A percentile compares a stretch with the other conserved stretches of the same genome.
Evolutionary conservation across 2,113 vertebrate genomes (phyloP).

Genomic region (Sebastes fasciatus): DNA sequence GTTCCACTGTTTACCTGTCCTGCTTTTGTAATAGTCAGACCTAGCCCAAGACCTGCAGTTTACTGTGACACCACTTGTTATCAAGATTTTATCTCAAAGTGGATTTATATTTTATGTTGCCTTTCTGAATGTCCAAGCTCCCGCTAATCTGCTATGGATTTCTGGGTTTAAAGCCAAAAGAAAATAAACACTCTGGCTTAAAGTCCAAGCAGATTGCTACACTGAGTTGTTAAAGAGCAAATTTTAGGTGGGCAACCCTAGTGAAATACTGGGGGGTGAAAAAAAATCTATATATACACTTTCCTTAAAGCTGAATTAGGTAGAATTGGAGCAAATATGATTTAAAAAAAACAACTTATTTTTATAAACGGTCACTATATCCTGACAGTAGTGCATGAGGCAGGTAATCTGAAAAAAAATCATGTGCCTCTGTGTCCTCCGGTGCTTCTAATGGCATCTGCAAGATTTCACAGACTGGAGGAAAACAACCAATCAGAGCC

Average conservation of each 20-base stretch:
- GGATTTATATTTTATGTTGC: constrained; percentile 47
- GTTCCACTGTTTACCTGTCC: constrained; percentile 62
- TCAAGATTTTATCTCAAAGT: constrained; percentile 40
- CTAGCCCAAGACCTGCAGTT: constrained; percentile 18
- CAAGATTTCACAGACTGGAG: no score
- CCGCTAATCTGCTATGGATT: constrained; percentile 40
- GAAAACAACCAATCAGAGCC: no score
- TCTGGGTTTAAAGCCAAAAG: constrained; percentile 34
- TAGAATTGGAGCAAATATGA: no score
- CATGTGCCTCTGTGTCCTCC: no score
- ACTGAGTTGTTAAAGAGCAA: constrained; percentile 8
- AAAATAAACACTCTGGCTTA: constrained; percentile 58
- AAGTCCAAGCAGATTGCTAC: background rate
- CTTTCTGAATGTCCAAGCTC: constrained; percentile 21
- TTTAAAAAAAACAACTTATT: no score
- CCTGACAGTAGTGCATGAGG: no score
- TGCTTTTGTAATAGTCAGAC: constrained; percentile 29
- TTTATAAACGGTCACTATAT: no score
- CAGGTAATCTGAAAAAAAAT: no score
- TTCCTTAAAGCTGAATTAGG: no score
- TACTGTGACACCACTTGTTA: constrained; percentile 7
- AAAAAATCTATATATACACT: background rate
- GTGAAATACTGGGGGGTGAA: background rate
- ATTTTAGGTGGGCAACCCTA: background rate
- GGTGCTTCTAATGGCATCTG: no score